Conservation (phyloP, 92 coral and sea anemone genomes). For the Meandrina meandrites region DNA sequence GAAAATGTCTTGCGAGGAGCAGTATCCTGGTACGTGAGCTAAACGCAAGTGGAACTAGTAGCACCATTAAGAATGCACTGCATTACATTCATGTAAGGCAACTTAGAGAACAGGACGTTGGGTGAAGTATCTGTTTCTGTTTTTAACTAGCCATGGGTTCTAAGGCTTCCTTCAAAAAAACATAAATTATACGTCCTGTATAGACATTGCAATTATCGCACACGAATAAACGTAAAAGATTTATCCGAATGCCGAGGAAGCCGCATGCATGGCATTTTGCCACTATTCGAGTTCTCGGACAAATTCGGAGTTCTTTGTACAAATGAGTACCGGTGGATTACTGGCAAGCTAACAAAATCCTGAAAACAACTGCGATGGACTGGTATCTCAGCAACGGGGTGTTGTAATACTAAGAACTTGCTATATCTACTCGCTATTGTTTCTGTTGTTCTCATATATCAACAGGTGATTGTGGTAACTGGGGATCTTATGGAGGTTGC, state of each 20-base stretch:
- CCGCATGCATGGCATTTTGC: no score
- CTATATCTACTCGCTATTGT: neutral
- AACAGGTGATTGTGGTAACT: conserved; percentile 11
- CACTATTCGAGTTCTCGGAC: no score
- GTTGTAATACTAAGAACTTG: neutral
- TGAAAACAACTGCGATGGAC: neutral
- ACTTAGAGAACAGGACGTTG: neutral
- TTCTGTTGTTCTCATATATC: neutral
- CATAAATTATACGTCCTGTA: neutral
- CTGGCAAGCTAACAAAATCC: neutral
- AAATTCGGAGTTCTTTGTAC: no score
- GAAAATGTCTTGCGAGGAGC: conserved; percentile 8
- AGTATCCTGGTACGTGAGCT: conserved; percentile 20
- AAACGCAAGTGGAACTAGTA: neutral
- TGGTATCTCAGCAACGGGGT: neutral
- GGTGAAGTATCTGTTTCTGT: no score
- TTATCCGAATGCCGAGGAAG: no score
- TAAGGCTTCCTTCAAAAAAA: no score
- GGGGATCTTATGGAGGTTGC: conserved; percentile 44
- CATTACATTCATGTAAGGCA: no score
- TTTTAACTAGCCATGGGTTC: neutral
- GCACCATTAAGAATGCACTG: neutral
- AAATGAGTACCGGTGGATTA: no score
- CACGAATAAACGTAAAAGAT: no score
- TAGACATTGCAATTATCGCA: no score